These are phyloP conservation scores for Apostichopus californicus DNA, from an alignment of 35 echinoderm and acorn worm species.

Conservation along the genomic window DNA sequence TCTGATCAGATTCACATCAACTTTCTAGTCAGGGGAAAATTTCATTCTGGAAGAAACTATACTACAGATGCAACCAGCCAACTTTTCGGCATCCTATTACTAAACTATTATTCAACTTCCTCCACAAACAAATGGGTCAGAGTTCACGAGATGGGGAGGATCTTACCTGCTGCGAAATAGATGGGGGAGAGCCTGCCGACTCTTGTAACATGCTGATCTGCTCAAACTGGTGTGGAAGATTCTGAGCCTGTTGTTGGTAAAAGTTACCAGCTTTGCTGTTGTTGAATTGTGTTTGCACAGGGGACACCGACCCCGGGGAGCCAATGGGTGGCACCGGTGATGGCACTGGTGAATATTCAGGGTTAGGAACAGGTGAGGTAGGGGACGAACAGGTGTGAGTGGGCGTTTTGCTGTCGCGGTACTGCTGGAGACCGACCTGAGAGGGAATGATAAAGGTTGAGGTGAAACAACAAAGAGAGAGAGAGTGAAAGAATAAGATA, in stretches of 20 bases:
- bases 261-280: slow-evolving; percentile 52
- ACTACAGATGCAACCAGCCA: no score
- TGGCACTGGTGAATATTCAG: slow-evolving; percentile 83
- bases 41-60: no score
- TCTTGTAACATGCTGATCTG: slow-evolving; percentile 89
- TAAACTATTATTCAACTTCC: no score
- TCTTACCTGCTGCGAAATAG: slow-evolving; percentile 25
- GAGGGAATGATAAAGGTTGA: neutral
- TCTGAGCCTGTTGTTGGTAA: slow-evolving; percentile 75
- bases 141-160: no score
- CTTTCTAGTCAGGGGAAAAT: no score
- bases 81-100: no score
- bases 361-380: slow-evolving; percentile 91
- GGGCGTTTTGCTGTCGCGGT: slow-evolving; percentile 72
- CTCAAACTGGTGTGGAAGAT: slow-evolving; percentile 87
- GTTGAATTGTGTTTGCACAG: slow-evolving; percentile 63
- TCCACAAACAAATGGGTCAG: no score
- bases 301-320: slow-evolving; percentile 58
- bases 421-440: slow-evolving; percentile 84
- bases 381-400: slow-evolving; percentile 90
- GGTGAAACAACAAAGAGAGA: neutral
- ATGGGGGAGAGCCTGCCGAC: slow-evolving; percentile 38
- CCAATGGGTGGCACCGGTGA: slow-evolving; percentile 75
- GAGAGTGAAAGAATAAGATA: neutral
- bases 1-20: no score